phyloP scores from a whole-genome alignment of 1,140 invertebrate species.

The Drosophila sproati region DNA sequence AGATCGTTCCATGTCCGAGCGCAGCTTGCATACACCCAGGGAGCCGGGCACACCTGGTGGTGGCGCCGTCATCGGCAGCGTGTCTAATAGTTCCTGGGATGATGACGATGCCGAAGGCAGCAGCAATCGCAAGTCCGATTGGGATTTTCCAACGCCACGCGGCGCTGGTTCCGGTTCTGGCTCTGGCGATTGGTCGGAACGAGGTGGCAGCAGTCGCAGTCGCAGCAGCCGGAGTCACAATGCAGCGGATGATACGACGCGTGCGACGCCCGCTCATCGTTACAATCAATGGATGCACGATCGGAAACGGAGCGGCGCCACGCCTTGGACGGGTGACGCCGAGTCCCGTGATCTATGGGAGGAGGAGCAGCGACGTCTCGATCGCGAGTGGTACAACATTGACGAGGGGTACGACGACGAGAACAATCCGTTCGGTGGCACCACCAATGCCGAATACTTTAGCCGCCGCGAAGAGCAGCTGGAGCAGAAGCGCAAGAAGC shows the following conservation, averaged over 20 bases:
- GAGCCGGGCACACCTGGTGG: slow-evolving; percentile 91
- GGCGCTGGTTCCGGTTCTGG: slow-evolving; percentile 86
- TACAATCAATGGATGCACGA: slow-evolving; percentile 90
- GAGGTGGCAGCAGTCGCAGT: slow-evolving; percentile 62
- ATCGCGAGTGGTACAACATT: slow-evolving; percentile 98
- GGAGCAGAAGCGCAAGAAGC: slow-evolving; percentile 94
- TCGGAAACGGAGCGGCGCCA: slow-evolving; percentile 87
- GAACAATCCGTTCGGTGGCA: slow-evolving; percentile 95
- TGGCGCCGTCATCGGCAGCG: slow-evolving; percentile 9
- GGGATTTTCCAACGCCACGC: slow-evolving; percentile 97
- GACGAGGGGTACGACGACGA: slow-evolving; percentile 97
- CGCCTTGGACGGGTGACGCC: slow-evolving; percentile 87
- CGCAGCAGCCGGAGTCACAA: slow-evolving; percentile 86
- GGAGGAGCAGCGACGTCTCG: slow-evolving; percentile 95
- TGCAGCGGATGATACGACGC: slow-evolving; percentile 89
- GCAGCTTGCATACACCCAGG: slow-evolving; percentile 88
- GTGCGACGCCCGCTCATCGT: slow-evolving; percentile 94
- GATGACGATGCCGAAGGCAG: slow-evolving; percentile 89
- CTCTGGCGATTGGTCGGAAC: slow-evolving; percentile 66
- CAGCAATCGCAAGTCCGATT: slow-evolving; percentile 91
- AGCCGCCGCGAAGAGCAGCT: slow-evolving; percentile 95
- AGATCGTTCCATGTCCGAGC: slow-evolving; percentile 84
- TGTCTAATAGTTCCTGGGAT: slow-evolving; percentile 91
- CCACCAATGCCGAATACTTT: slow-evolving; percentile 96
- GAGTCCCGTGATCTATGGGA: slow-evolving; percentile 94